Base-by-base conservation (phyloP, 2,888 invertebrate genomes). In the Agonopterix arenella region DNA sequence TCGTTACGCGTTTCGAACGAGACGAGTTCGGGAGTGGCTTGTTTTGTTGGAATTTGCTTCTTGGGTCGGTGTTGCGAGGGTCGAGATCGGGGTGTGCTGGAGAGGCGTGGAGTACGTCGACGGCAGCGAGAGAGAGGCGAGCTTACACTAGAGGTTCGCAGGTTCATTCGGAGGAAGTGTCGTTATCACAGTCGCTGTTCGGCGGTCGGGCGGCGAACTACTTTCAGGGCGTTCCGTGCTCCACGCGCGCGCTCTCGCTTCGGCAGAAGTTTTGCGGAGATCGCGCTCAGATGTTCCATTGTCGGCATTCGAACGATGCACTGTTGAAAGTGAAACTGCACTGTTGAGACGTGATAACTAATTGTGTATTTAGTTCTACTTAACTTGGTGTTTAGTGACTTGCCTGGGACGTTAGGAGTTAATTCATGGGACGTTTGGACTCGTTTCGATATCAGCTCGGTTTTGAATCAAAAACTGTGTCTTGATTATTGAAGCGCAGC, bases 181-280 rank as follows among this genome's bases (percentile, higher is more conserved):
- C 76, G 84, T 85, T 89, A 88, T 86, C 85, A 84, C 86, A 89
- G 88, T 89, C 82, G 86, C 84, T 80, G 83, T 77, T 85, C 82
- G 80, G 76, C 84, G 74, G 62, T 79, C 83, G 84, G 72, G 75
- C 82, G 73, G 84, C 80, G 80, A 68, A 75, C 76, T 76, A 64
- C 76, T 70, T 67, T 60, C 60, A 61, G 69, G 71, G 58, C 61
- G 66, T 51, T 36, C 59, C 61, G 66, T 54, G 57, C 63, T 63
- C 63, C 62, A 59, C 56, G 54, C 62, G 55, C 70, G 64, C 59
- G 51, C 53, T 59, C 62, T 64, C 70, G 65, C 68, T 71, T 69
- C 76, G 74, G 61, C 66, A 69, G 74, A 89, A 88, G 82, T 88
- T 88, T 86, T 77, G 64, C 79, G 76, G 73, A 80, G 76, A 77